Base-by-base conservation (phyloP, 2,888 invertebrate species). In the Onchidella celtica region DNA sequence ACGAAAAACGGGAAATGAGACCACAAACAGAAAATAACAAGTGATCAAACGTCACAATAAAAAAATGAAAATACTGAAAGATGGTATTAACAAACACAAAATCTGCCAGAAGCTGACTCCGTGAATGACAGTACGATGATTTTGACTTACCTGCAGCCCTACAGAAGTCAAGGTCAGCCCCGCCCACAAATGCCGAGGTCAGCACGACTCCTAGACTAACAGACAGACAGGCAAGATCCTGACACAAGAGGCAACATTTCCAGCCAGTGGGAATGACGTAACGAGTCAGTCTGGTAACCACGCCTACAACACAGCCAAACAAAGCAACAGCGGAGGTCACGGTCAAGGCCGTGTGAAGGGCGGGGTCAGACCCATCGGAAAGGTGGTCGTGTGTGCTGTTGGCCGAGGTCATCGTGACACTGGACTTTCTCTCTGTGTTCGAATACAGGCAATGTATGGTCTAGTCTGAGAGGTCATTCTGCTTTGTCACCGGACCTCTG, bases 251-350 rank as follows among this genome's bases (percentile, higher is more conserved):
- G 14, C 89, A 86, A 83, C 87, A 86, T 68, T 87, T 89, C 90
- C 90, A 91, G 11, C 88, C 85, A 79, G 87, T 86, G 1, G 90
- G 90, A 59, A 88, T 85, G 34, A 86, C 82, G 79, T 88, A 88
- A 21, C 34, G 24, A 0, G 32, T n/a, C 21, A 74, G 11, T 68
- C 75, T 80, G 17, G 61, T 47, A 9, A 65, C 68, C 57, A 79
- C 36, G 63, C 47, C 65, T 17, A 65, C 27, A 34, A 73, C 0
- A 55, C 73, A 79, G 27, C 79, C 73, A 47, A 72, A 38, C 3
- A 79, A 27, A 4, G 47, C 66, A 2, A 79, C 14, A n/a, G 79
- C 38, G 24, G 79, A 47, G 55, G 32, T 24, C n/a, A 29, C 73
- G 2, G 57, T 72, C 66, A 79, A 57, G 40, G 70, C 36, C 47